Evolutionary conservation across 30 jellyfish, hydroid and myxozoan species (phyloP).

Genomic region (Pseudorhiza aurosa): DNA sequence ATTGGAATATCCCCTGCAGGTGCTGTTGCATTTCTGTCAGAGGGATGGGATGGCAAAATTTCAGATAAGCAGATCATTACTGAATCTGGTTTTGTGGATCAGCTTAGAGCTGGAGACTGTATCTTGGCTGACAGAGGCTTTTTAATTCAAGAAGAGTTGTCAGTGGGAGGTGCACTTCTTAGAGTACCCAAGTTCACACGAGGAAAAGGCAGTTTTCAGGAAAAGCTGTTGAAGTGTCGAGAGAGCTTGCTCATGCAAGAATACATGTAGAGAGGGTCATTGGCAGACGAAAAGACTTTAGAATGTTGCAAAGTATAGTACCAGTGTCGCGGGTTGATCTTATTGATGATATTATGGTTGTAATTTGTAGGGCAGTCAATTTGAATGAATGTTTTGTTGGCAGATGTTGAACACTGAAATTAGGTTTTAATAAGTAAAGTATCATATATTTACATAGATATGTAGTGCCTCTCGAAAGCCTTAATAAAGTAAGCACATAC

Average conservation of each 20-base stretch:
- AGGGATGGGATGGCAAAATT: conserved; percentile 82
- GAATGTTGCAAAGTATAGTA: conserved; percentile 31
- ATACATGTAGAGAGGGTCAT: conserved; percentile 79
- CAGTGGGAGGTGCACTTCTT: conserved; percentile 50
- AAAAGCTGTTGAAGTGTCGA: conserved; percentile 50
- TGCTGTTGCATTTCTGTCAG: conserved; percentile 66
- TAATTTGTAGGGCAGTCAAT: conserved; percentile 48
- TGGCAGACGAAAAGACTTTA: conserved; percentile 59
- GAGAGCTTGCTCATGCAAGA: conserved; percentile 63
- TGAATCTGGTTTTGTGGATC: conserved; percentile 56
- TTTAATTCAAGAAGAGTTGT: conserved; percentile 56
- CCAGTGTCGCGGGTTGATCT: conserved; percentile 68
- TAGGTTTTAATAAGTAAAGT: background rate
- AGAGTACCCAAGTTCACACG: conserved; percentile 65
- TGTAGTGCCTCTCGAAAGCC: too few relatives aligned
- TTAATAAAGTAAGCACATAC: too few relatives aligned
- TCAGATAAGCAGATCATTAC: conserved; percentile 69
- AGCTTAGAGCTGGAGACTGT: conserved; percentile 42
- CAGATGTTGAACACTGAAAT: background rate
- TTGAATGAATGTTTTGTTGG: conserved; percentile 48
- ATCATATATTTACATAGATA: background rate
- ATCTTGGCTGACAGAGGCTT: conserved; percentile 87
- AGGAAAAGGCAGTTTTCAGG: conserved; percentile 70
- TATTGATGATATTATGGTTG: conserved; percentile 45
- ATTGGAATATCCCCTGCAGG: conserved; percentile 74